These are phyloP conservation scores for Lucifuga dentata DNA, from an alignment of 2,113 vertebrate genomes.

Conservation along the genomic window DNA sequence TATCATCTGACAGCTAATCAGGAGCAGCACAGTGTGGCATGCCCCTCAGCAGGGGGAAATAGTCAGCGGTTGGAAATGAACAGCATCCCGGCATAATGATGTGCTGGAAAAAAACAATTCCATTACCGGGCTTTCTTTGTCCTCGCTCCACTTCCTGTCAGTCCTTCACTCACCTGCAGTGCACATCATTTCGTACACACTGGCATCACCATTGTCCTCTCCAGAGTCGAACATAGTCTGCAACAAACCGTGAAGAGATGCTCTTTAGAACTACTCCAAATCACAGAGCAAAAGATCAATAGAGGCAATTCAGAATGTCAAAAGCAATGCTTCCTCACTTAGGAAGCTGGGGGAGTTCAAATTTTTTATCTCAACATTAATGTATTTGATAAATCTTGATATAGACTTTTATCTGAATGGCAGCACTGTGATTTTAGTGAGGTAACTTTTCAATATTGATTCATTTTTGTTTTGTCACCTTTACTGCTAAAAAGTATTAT, in stretches of 20 bases:
- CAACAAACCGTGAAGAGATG: slow-evolving; percentile 36
- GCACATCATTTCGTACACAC: slow-evolving; percentile 77
- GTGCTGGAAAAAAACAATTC: slow-evolving; percentile 13
- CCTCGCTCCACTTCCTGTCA: slow-evolving; percentile 43
- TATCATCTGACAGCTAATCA: slow-evolving; percentile 41
- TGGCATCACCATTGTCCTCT: slow-evolving; percentile 53
- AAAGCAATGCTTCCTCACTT: not conserved
- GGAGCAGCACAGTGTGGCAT: slow-evolving; percentile 26
- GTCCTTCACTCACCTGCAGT: slow-evolving; percentile 70
- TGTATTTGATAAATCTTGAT: slow-evolving; percentile 16
- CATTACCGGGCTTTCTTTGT: slow-evolving; percentile 42
- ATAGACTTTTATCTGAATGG: too few relatives aligned
- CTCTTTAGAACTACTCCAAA: not conserved
- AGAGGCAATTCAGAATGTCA: not conserved
- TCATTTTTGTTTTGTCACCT: too few relatives aligned
- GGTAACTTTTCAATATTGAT: too few relatives aligned
- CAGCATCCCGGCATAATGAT: slow-evolving; percentile 39
- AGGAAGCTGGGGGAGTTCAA: not conserved
- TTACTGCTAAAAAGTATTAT: too few relatives aligned
- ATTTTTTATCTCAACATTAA: not conserved
- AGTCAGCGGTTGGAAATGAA: slow-evolving; percentile 54
- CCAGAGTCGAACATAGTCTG: slow-evolving; percentile 55
- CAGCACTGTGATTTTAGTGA: not conserved
- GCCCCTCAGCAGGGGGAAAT: slow-evolving; percentile 39
- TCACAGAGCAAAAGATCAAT: slow-evolving; percentile 5